Evolutionary conservation across 2,797 vertebrate species (phyloP).

Genomic region (Geotrypetes seraphini): DNA sequence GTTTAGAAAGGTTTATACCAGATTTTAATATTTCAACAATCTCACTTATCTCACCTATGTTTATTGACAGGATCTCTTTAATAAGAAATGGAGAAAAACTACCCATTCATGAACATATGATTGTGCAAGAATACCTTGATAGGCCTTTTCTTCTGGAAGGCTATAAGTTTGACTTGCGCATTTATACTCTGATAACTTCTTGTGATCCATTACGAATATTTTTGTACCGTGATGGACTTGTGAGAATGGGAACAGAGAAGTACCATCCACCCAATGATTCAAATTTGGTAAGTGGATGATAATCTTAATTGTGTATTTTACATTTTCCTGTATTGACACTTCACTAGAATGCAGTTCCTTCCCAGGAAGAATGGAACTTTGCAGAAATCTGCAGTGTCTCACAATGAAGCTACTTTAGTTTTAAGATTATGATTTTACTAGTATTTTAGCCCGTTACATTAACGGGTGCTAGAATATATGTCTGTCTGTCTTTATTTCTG

Average conservation of each 20-base stretch:
- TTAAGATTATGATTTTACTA: too few relatives aligned
- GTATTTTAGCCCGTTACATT: too few relatives aligned
- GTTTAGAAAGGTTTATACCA: too few relatives aligned
- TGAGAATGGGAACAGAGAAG: conserved; percentile 96
- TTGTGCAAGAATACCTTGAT: conserved; percentile 96
- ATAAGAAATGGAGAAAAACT: conserved; percentile 94
- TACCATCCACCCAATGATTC: conserved; percentile 88
- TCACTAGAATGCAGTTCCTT: too few relatives aligned
- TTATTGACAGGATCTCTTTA: conserved; percentile 90
- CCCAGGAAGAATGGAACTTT: too few relatives aligned
- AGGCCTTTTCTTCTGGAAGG: conserved; percentile 97
- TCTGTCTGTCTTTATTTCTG: too few relatives aligned
- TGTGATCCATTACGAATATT: conserved; percentile 94
- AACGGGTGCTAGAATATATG: too few relatives aligned
- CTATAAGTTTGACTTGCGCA: conserved; percentile 95
- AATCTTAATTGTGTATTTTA: background rate
- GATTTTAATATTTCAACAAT: too few relatives aligned
- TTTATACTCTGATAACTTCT: conserved; percentile 94
- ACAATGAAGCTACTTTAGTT: too few relatives aligned
- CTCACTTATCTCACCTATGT: too few relatives aligned
- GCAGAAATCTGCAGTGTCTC: too few relatives aligned
- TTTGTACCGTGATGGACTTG: conserved; percentile 92
- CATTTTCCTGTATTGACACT: too few relatives aligned
- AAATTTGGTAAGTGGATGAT: conserved; percentile 77
- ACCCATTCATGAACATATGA: conserved; percentile 91